Evolutionary conservation across 2,797 vertebrate species (phyloP).

Genomic region (Liasis olivaceus): DNA sequence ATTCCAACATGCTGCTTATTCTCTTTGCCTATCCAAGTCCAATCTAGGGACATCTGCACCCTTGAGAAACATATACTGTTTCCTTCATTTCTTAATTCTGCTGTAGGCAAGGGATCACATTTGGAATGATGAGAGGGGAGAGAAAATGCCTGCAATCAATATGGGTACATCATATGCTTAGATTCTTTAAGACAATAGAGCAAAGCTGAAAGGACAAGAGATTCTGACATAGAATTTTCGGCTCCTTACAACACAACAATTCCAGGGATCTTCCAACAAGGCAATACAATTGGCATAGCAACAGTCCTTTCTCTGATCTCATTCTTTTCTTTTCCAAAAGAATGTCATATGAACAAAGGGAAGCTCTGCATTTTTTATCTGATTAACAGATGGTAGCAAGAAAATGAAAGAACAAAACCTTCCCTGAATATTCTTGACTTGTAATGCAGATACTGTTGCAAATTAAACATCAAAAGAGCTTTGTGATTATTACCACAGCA

Average conservation of each 20-base stretch:
- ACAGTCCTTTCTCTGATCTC: not conserved
- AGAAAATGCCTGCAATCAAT: not conserved
- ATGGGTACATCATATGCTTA: not conserved
- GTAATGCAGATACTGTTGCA: slow-evolving; percentile 18
- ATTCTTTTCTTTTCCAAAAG: not conserved
- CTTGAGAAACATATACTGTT: not conserved
- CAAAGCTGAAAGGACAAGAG: not conserved
- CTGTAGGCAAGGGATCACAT: not conserved
- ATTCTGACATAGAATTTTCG: not conserved
- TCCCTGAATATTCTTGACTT: not conserved
- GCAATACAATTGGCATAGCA: not conserved
- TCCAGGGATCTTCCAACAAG: not conserved
- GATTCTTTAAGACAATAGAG: not conserved
- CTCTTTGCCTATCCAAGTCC: not conserved
- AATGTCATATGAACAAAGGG: not conserved
- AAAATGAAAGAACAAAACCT: not conserved
- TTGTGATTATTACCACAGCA: not conserved
- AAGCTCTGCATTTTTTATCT: not conserved
- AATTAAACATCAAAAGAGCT: slow-evolving; percentile 5
- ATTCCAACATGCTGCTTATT: not conserved
- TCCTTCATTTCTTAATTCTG: not conserved
- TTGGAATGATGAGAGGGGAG: not conserved
- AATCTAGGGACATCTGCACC: not conserved
- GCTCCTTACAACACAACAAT: not conserved
- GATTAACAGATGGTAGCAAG: not conserved